phyloP scores from a whole-genome alignment of 1,140 invertebrate genomes.

The Papilio dardanus region DNA sequence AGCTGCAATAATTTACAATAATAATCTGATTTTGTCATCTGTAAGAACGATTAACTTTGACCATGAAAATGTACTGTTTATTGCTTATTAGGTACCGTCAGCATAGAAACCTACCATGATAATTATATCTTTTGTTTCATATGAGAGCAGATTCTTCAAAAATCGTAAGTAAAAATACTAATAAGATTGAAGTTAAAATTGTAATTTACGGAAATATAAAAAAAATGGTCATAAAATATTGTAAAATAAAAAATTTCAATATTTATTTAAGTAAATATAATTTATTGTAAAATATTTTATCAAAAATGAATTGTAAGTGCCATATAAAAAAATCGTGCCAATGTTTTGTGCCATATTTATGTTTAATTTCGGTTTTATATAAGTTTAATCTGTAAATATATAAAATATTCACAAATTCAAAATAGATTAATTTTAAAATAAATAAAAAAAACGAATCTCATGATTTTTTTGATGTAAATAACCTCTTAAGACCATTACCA shows the following conservation, averaged over 20 bases:
- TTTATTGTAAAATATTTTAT: background rate
- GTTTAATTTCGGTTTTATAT: background rate
- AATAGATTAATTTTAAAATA: no score
- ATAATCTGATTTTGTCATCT: background rate
- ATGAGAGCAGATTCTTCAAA: conserved; percentile 34
- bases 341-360: conserved; percentile 18
- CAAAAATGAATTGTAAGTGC: conserved; percentile 14
- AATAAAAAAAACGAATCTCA: no score
- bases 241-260: background rate
- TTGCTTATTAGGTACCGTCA: background rate
- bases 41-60: conserved; percentile 11
- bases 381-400: conserved; percentile 9
- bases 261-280: background rate
- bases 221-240: background rate
- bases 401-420: background rate
- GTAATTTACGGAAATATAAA: background rate
- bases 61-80: conserved; percentile 15
- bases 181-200: background rate
- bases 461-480: no score
- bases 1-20: background rate
- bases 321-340: background rate
- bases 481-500: no score
- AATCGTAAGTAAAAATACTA: conserved; percentile 29
- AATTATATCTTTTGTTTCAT: conserved; percentile 35
- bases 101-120: background rate